Conservation (phyloP, 2,113 vertebrate genomes). For the Thamnaconus septentrionalis region DNA sequence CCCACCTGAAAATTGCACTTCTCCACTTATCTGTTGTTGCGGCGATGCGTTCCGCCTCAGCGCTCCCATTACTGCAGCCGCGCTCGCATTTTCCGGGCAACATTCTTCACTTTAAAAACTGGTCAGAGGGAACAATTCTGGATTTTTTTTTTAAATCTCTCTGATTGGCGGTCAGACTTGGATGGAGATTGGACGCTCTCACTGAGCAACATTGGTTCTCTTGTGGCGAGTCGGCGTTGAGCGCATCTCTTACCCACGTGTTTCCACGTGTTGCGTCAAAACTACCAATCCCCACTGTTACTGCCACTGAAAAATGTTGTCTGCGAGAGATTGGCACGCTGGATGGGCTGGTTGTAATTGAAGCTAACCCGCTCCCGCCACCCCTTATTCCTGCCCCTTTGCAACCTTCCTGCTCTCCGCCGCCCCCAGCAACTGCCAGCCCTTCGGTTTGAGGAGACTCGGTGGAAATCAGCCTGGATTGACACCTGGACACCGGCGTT, state of each 20-base stretch:
- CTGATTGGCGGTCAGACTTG: too few species aligned
- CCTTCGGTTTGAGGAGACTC: slow-evolving; percentile 58
- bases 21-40: slow-evolving; percentile 26
- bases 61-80: slow-evolving; percentile 10
- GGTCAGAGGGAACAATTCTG: background rate
- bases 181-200: too few species aligned
- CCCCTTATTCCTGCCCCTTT: slow-evolving; percentile 25
- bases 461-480: slow-evolving; percentile 68
- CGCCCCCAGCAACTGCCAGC: slow-evolving; percentile 49
- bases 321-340: slow-evolving; percentile 46
- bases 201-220: background rate
- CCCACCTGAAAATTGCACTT: slow-evolving; percentile 34
- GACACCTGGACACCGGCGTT: slow-evolving; percentile 71
- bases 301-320: slow-evolving; percentile 50
- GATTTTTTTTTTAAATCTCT: too few species aligned
- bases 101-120: slow-evolving; percentile 19
- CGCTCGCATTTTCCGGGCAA: slow-evolving; percentile 26
- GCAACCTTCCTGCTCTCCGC: slow-evolving; percentile 5
- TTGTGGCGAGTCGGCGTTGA: slow-evolving; percentile 16
- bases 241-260: too few species aligned
- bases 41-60: slow-evolving; percentile 13
- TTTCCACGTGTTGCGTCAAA: too few species aligned
- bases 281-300: slow-evolving; percentile 44
- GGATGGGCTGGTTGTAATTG: slow-evolving; percentile 57
- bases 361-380: background rate